Evolutionary conservation across 2,113 vertebrate species (phyloP), one percentile per base, ranked within the genome.

Genomic region (Pseudorasbora parva): DNA sequence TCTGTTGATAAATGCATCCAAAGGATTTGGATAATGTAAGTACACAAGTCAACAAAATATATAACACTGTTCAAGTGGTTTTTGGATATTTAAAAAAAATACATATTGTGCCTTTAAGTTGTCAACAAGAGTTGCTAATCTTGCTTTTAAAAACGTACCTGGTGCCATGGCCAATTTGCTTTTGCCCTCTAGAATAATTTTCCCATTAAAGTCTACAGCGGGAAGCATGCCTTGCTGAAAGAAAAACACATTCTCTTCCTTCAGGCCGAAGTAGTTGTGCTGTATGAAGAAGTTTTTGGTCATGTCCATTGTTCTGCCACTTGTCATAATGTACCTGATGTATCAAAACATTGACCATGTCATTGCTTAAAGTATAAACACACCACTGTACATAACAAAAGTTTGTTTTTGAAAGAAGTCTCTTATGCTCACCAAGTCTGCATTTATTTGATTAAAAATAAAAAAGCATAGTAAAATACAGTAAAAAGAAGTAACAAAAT

Each of bases 181-280:
- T 92, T 96, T 97, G 79, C 91, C 94, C 88, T 99, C 98, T 90
- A 99, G 90, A 81, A 99, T 95, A 86, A 99, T 94, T 90, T 97
- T 98, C 69, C 98, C 96, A 33, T 91, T 92, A 81, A 96, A 98
- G 47, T 95, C 96, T 94, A 99, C 92, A 27, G 98, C 98, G 0
- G 98, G 98, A n/a, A 99, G 93, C 98, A 99, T 99, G 80, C 98
- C 97, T 89, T 99, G 98, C 91, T 98, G 96, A 84, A 99, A 99
- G 89, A 99, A 96, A 78, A 98, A 83, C 1, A 99, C 86, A 0
- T 97, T 94, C 87, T 94, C 93, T 86, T 96, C 92, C 23, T 93
- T 93, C 84, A 99, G 90, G 51, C 98, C 98, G 87, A 99, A 99
- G 88, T 96, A 95, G 30, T 84, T 91, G 87, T 97, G 95, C n/a